These are phyloP conservation scores for Bettongia penicillata DNA, from an alignment of 2,113 vertebrate genomes.

Conservation along the genomic window DNA sequence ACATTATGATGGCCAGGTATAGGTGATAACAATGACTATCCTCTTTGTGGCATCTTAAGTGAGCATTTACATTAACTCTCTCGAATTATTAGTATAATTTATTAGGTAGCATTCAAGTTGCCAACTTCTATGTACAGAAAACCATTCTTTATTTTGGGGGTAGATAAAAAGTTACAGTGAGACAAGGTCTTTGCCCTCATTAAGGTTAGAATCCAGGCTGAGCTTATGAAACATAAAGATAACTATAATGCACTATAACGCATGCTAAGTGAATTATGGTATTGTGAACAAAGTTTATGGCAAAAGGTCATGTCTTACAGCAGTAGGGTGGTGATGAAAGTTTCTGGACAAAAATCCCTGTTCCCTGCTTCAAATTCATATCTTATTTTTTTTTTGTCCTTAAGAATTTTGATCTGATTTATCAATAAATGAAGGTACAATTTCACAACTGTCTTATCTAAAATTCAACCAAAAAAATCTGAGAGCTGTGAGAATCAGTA, in stretches of 20 bases:
- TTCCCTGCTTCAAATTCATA: not conserved
- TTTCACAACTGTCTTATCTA: not conserved
- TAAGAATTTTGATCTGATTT: conserved; percentile 14
- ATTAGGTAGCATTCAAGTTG: not conserved
- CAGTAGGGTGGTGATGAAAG: not conserved
- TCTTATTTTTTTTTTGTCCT: not conserved
- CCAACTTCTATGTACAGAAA: not conserved
- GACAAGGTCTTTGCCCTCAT: not conserved
- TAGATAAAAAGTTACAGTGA: not conserved
- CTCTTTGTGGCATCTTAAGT: not conserved
- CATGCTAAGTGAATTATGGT: not conserved
- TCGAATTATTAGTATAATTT: not conserved
- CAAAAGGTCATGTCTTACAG: not conserved
- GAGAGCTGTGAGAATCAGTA: not conserved
- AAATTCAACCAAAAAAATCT: not conserved
- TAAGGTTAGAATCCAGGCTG: not conserved
- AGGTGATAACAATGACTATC: not conserved
- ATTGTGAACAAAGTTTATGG: not conserved
- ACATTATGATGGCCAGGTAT: not conserved
- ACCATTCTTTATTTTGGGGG: not conserved
- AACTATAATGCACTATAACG: not conserved
- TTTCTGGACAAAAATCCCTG: not conserved
- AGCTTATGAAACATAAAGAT: not conserved
- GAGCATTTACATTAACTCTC: not conserved
- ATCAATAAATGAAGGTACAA: conserved; percentile 12